Evolutionary conservation across 2,113 vertebrate genomes (phyloP).

Genomic region (Elaphurus davidianus): DNA sequence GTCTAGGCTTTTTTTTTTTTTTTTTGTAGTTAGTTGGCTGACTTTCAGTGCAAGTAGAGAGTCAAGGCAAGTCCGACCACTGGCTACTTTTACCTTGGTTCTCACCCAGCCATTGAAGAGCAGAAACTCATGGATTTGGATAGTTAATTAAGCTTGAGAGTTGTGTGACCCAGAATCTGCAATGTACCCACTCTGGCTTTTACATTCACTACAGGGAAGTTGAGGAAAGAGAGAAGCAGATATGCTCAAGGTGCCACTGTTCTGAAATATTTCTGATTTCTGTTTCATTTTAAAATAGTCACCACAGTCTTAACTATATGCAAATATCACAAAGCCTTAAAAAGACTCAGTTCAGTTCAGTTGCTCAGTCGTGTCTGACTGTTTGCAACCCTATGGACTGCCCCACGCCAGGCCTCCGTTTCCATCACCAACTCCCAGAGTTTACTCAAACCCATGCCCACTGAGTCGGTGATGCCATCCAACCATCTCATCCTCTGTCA

Average conservation of each 20-base stretch:
- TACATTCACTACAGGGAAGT: neutral
- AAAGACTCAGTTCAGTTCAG: neutral
- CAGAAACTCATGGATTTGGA: neutral
- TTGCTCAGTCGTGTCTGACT: neutral
- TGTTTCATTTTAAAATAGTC: neutral
- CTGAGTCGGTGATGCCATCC: accelerated
- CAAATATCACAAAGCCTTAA: neutral
- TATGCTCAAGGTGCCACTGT: neutral
- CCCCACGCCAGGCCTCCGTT: neutral
- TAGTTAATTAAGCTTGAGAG: neutral
- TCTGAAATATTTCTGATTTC: neutral
- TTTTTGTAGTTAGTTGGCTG: neutral
- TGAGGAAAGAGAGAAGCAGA: neutral
- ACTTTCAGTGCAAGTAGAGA: neutral
- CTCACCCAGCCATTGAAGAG: neutral
- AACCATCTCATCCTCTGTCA: neutral
- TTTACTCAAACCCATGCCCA: neutral
- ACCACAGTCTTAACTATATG: neutral
- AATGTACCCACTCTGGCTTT: neutral
- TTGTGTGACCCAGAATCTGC: neutral
- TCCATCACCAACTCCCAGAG: neutral
- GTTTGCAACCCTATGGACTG: neutral
- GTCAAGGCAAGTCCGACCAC: neutral
- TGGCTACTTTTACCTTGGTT: neutral
- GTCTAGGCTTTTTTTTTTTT: neutral